Percentiles rank a stretch among this genome's conserved stretches.
Evolutionary conservation across 2,113 vertebrate genomes (phyloP).

Genomic region (Chamaetylas fuelleborni): DNA sequence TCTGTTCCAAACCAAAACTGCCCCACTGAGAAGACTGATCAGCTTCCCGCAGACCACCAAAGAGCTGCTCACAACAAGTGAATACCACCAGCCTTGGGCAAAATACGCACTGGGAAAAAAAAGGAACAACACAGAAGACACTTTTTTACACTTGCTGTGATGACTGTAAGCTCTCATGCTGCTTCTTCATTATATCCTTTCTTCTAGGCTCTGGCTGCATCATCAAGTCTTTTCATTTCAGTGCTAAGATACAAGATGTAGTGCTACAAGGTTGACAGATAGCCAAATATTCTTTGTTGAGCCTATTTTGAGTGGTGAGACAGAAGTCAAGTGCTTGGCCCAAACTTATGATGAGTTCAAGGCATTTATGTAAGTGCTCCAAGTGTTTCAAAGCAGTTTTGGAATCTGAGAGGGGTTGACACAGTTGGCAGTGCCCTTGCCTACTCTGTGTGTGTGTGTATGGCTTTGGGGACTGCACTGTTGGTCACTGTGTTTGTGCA

Average conservation of each 20-base stretch:
- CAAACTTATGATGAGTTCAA: not conserved
- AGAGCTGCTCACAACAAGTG: not conserved
- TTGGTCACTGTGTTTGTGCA: not conserved
- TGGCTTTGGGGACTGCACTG: not conserved
- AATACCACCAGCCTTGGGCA: not conserved
- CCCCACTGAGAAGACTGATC: slow-evolving; percentile 5
- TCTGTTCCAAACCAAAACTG: not conserved
- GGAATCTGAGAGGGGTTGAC: not conserved
- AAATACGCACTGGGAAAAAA: not conserved
- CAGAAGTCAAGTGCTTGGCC: not conserved
- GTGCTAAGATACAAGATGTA: not conserved
- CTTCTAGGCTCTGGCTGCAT: not conserved
- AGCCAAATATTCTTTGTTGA: not conserved
- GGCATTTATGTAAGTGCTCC: not conserved
- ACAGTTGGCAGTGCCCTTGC: not conserved
- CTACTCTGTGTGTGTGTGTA: not conserved
- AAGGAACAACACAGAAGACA: not conserved
- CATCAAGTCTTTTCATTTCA: not conserved
- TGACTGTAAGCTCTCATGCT: slow-evolving; percentile 14
- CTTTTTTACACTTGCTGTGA: not conserved
- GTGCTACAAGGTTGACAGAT: not conserved
- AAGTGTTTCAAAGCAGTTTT: not conserved
- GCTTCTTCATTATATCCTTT: not conserved
- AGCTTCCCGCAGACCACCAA: slow-evolving; percentile 10
- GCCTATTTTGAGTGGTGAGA: not conserved